Evolutionary conservation across 2,797 vertebrate species (phyloP).

Genomic region (Halcyon chelicuti): DNA sequence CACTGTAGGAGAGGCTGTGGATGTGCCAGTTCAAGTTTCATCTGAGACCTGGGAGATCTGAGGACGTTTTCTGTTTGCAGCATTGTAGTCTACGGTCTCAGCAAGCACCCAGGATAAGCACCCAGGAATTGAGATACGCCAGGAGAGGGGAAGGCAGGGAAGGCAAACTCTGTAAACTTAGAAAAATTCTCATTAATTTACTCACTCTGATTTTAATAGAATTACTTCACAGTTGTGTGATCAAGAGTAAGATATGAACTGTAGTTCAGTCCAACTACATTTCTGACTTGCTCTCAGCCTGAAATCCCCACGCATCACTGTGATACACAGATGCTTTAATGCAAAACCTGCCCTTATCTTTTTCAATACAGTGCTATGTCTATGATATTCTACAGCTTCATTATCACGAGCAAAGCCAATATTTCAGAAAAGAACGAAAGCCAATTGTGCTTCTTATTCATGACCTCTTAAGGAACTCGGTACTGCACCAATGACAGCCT

Average conservation of each 20-base stretch:
- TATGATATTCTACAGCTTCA: neutral
- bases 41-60: neutral
- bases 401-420: slow-evolving; percentile 15
- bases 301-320: neutral
- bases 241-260: neutral
- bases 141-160: too few relatives aligned
- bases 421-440: slow-evolving; percentile 12
- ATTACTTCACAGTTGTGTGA: neutral
- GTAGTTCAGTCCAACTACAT: neutral
- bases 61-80: neutral
- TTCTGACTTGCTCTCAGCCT: neutral
- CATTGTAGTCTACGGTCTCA: neutral
- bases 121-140: neutral
- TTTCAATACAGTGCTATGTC: neutral
- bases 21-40: neutral
- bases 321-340: neutral
- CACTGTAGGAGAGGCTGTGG: neutral
- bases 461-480: neutral
- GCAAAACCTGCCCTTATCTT: neutral
- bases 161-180: neutral
- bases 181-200: neutral
- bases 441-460: neutral
- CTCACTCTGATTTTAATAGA: neutral
- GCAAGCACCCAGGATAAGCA: neutral
- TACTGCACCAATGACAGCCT: neutral